A percentile compares a stretch with the other conserved stretches of the same genome.
phyloP scores from a whole-genome alignment of 2,888 invertebrate species.

The Nesidiocoris tenuis region DNA sequence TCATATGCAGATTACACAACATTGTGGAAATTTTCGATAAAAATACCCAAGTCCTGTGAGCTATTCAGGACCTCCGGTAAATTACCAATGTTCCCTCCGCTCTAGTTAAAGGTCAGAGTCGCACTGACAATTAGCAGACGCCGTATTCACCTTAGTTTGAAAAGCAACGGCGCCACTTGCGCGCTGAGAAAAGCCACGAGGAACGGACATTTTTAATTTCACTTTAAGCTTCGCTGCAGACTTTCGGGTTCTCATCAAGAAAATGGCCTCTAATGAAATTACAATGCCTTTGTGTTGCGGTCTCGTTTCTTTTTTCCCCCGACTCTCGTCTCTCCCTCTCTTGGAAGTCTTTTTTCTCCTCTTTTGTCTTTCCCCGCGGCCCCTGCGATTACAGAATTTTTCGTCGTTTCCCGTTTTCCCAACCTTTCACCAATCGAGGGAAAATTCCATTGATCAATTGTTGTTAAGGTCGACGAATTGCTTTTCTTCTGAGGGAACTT shows the following conservation, averaged over 20 bases:
- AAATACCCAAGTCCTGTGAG: no score
- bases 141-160: no score
- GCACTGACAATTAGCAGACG: no score
- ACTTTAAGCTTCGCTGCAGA: constrained; percentile 32
- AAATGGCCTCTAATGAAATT: constrained; percentile 35
- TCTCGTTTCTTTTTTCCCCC: constrained; percentile 20
- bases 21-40: no score
- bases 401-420: background rate
- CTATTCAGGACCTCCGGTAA: no score
- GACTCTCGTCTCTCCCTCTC: background rate
- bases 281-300: constrained; percentile 27
- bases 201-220: constrained; percentile 25
- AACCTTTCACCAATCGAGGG: background rate
- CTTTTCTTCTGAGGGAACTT: no score
- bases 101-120: no score
- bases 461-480: background rate
- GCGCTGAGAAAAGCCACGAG: background rate
- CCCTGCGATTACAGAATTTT: background rate
- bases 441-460: background rate
- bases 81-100: no score
- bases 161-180: no score
- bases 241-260: constrained; percentile 34
- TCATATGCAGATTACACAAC: no score
- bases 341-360: background rate
- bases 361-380: background rate